phyloP scores from a whole-genome alignment of 2,888 invertebrate species.

The Sipunculus nudus region DNA sequence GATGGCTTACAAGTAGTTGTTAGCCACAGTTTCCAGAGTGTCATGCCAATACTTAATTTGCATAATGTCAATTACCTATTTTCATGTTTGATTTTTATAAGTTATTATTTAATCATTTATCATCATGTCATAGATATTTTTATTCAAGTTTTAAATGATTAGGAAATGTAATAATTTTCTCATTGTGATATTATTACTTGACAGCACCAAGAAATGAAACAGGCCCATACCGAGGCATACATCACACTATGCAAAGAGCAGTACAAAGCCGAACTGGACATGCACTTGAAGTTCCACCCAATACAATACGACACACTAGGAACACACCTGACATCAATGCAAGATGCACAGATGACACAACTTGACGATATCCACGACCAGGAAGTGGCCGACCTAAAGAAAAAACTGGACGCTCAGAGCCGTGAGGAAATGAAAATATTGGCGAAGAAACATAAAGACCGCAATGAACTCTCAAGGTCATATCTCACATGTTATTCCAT shows the following conservation, averaged over 20 bases:
- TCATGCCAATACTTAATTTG: too few species aligned
- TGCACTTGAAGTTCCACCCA: constrained; percentile 85
- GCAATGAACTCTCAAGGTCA: constrained; percentile 81
- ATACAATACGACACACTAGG: neutral
- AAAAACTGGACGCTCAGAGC: constrained; percentile 82
- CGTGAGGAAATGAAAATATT: constrained; percentile 88
- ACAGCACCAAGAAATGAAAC: constrained; percentile 62
- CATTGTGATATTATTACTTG: too few species aligned
- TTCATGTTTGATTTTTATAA: too few species aligned
- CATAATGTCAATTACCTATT: too few species aligned
- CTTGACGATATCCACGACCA: constrained; percentile 64
- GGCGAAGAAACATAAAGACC: constrained; percentile 87
- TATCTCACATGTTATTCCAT: neutral
- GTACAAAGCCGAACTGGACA: constrained; percentile 77
- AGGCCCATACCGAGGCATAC: constrained; percentile 57
- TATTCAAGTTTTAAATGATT: too few species aligned
- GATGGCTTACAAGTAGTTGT: too few species aligned
- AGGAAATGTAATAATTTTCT: too few species aligned
- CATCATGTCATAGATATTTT: too few species aligned
- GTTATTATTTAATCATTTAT: too few species aligned
- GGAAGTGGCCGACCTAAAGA: constrained; percentile 70
- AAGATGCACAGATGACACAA: constrained; percentile 66
- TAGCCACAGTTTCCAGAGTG: too few species aligned
- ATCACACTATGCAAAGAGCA: constrained; percentile 71
- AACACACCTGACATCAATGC: constrained; percentile 48